Conservation (phyloP, 2,888 invertebrate genomes). For the Epinotia brunnichana region DNA sequence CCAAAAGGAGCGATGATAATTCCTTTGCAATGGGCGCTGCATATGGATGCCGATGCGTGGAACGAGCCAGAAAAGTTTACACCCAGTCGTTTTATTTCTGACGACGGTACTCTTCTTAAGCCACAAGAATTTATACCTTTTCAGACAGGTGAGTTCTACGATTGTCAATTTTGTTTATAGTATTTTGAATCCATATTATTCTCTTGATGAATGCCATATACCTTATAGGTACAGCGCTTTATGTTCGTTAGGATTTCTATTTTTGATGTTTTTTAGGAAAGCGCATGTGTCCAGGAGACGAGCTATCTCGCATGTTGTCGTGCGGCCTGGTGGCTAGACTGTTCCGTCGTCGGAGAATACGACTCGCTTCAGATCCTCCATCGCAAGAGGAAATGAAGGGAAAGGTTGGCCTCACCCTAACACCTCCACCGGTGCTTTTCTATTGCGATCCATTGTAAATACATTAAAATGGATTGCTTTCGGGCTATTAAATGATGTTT, state of each 20-base stretch:
- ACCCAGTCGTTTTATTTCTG: conserved; percentile 87
- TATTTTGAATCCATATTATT: too few relatives aligned
- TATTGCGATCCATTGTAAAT: conserved; percentile 62
- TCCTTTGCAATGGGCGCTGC: conserved; percentile 92
- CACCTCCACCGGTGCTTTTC: conserved; percentile 83
- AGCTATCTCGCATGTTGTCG: conserved; percentile 90
- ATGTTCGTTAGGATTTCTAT: not conserved
- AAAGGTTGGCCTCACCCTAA: conserved; percentile 89
- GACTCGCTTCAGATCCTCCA: conserved; percentile 79
- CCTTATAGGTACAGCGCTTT: not conserved
- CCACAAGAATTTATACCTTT: conserved; percentile 91
- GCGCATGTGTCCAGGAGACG: conserved; percentile 93
- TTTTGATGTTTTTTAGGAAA: conserved; percentile 84
- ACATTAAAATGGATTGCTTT: not conserved
- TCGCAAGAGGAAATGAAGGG: conserved; percentile 84
- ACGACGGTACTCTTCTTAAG: conserved; percentile 85
- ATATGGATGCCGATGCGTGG: conserved; percentile 88
- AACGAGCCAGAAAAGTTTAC: conserved; percentile 86
- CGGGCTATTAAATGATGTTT: not conserved
- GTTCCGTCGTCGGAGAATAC: conserved; percentile 85
- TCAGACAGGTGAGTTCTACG: conserved; percentile 86
- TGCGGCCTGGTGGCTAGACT: conserved; percentile 86
- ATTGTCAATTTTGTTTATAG: too few relatives aligned
- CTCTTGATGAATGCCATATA: too few relatives aligned
- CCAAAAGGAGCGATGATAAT: conserved; percentile 89